phyloP scores from a whole-genome alignment of 2,888 invertebrate genomes.

The Pseudoips prasinana region DNA sequence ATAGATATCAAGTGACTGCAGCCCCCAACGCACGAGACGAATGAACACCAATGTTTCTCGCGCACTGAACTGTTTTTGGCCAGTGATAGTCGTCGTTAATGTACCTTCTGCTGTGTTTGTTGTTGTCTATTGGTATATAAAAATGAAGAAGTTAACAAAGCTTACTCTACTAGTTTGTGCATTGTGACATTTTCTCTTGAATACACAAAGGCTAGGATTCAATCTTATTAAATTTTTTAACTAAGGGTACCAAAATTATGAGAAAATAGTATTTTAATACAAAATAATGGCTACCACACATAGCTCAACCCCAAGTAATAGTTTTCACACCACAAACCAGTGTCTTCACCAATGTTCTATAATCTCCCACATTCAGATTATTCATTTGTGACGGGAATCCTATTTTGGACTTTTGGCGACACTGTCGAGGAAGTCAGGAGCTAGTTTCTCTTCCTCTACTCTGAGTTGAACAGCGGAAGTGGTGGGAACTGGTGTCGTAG shows the following conservation, averaged over 20 bases:
- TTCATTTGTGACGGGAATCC: slow-evolving; percentile 87
- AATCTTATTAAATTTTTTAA: too few species aligned
- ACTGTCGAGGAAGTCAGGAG: slow-evolving; percentile 68
- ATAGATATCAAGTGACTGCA: slow-evolving; percentile 97
- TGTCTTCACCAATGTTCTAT: slow-evolving; percentile 95
- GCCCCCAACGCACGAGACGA: slow-evolving; percentile 95
- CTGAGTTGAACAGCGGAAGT: slow-evolving; percentile 66
- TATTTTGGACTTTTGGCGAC: slow-evolving; percentile 84
- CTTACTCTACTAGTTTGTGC: too few species aligned
- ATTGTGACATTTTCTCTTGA: too few species aligned
- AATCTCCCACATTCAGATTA: slow-evolving; percentile 94
- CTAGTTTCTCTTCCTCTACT: slow-evolving; percentile 79
- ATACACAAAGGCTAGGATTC: too few species aligned
- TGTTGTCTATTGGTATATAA: slow-evolving; percentile 56
- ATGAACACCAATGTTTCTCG: slow-evolving; percentile 96
- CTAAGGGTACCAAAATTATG: too few species aligned
- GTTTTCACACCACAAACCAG: slow-evolving; percentile 98
- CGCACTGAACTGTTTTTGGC: slow-evolving; percentile 90
- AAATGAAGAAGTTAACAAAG: too few species aligned
- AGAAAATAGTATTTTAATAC: too few species aligned
- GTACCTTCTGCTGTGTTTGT: slow-evolving; percentile 58
- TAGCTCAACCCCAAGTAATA: slow-evolving; percentile 96
- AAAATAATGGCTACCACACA: too few species aligned
- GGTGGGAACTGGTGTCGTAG: slow-evolving; percentile 55
- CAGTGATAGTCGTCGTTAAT: slow-evolving; percentile 50